Evolutionary conservation across 2,113 vertebrate genomes (phyloP), one percentile per base, ranked within the genome.

Genomic region (Oenanthe oenanthe): DNA sequence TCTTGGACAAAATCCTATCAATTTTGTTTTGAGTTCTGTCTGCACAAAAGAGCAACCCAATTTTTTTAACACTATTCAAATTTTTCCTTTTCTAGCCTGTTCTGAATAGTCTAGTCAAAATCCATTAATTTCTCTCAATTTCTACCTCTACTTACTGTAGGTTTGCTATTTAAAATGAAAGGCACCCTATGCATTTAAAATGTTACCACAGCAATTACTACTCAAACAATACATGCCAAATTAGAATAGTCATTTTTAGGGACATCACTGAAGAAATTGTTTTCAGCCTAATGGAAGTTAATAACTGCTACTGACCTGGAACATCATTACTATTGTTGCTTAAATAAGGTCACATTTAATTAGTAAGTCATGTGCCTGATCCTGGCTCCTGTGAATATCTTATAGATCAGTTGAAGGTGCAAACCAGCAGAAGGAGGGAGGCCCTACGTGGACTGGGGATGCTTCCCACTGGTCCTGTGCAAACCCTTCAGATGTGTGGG

Each of bases 211-310:
- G 42, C 92, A 93, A 85, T 85, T 95, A 76, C 66, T 50, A 62
- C 57, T 85, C 53, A 83, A 86, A 85, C 58, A 72, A 48, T 43
- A 94, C 32, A 19, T 40, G 42, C 53, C 74, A 84, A 96, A 93
- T 79, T 92, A 85, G 57, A 94, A 81, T 31, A 82, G 81, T 85
- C 80, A 48, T 85, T 89, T 93, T 87, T 15, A 60, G 85, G 75
- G 31, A 80, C 65, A 72, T 48, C 0, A 0, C 65, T 80, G 62
- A 91, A 86, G 43, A 95, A 96, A 96, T 19, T 87, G 38, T 40
- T 94, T 86, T 74, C 79, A 94, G 66, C 29, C 62, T 95, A 95
- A 96, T 74, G 62, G 75, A 75, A 92, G 28, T 68, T 90, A 95
- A 85, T 79, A 88, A 48, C 51, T 77, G 38, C 72, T 77, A 45